phyloP scores from a whole-genome alignment of 2,888 invertebrate genomes.

The Idaea biselata region DNA sequence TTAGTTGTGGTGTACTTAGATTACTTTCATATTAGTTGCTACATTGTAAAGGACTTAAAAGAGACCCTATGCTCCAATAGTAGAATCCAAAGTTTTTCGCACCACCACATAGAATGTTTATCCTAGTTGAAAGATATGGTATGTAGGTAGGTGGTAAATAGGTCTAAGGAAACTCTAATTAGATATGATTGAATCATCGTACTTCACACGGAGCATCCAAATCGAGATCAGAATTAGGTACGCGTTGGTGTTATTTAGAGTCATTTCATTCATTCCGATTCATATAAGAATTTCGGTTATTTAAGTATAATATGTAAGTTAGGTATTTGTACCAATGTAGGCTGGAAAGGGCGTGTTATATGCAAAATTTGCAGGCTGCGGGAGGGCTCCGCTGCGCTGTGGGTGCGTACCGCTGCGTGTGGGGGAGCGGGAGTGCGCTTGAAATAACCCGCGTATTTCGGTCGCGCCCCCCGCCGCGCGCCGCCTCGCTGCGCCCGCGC shows the following conservation, averaged over 20 bases:
- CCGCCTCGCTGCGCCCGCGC: constrained; percentile 49
- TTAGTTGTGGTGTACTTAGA: background rate
- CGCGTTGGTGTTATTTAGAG: too few relatives aligned
- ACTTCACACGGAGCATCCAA: too few relatives aligned
- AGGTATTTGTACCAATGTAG: too few relatives aligned
- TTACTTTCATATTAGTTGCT: too few relatives aligned
- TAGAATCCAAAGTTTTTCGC: background rate
- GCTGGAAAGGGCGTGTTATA: constrained; percentile 27
- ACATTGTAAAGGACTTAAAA: background rate
- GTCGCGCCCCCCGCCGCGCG: constrained; percentile 61
- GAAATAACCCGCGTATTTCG: constrained; percentile 78
- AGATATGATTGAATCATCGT: background rate
- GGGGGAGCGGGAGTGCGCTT: constrained; percentile 64
- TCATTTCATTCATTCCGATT: too few relatives aligned
- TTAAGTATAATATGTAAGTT: too few relatives aligned
- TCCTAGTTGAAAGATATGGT: background rate
- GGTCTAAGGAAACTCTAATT: background rate
- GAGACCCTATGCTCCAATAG: background rate
- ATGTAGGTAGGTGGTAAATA: too few relatives aligned
- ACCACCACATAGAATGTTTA: background rate
- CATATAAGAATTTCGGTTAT: too few relatives aligned
- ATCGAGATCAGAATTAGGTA: too few relatives aligned
- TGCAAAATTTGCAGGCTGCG: constrained; percentile 39
- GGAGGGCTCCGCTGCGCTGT: constrained; percentile 21
- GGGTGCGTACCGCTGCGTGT: constrained; percentile 32